Percentiles rank a stretch among this genome's conserved stretches.
Conservation (phyloP, 2,888 invertebrate genomes). For the Chorisops tibialis region DNA sequence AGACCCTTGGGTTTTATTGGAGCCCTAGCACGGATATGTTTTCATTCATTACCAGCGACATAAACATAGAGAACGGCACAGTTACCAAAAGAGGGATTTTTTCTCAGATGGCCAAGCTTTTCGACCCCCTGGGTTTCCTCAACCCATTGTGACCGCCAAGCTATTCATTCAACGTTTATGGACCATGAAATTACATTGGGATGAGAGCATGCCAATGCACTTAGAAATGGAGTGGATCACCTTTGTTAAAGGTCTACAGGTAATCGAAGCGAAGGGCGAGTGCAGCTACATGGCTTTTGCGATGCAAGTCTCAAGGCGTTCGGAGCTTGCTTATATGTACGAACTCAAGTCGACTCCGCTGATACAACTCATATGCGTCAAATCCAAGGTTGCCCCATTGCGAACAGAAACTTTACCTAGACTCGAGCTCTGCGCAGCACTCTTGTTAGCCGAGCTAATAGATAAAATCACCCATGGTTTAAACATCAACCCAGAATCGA, state of each 20-base stretch:
- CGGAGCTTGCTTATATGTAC: no score
- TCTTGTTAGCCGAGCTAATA: conserved; percentile 16
- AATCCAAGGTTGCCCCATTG: no score
- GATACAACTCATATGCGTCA: no score
- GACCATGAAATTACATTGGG: conserved; percentile 28
- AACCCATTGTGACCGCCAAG: conserved; percentile 30
- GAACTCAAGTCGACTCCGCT: no score
- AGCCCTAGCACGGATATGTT: conserved; percentile 10
- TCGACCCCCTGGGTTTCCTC: conserved; percentile 33
- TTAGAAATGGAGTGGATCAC: conserved; percentile 21
- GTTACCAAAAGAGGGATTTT: conserved; percentile 17
- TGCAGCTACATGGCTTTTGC: no score
- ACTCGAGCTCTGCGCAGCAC: no score
- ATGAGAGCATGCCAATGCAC: conserved; percentile 25
- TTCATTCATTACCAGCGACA: not conserved
- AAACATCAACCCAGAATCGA: not conserved
- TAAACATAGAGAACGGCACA: not conserved
- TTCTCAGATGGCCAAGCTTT: conserved; percentile 30
- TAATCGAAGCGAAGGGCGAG: no score
- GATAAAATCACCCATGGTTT: not conserved
- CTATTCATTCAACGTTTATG: conserved; percentile 33
- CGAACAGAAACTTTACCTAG: no score
- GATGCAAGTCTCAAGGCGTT: no score
- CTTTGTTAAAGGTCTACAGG: no score
- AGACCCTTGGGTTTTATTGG: conserved; percentile 20